Conservation (phyloP, 30 jellyfish, hydroid and myxozoan species). For the Aurelia aurita complex sp. Pacific region DNA sequence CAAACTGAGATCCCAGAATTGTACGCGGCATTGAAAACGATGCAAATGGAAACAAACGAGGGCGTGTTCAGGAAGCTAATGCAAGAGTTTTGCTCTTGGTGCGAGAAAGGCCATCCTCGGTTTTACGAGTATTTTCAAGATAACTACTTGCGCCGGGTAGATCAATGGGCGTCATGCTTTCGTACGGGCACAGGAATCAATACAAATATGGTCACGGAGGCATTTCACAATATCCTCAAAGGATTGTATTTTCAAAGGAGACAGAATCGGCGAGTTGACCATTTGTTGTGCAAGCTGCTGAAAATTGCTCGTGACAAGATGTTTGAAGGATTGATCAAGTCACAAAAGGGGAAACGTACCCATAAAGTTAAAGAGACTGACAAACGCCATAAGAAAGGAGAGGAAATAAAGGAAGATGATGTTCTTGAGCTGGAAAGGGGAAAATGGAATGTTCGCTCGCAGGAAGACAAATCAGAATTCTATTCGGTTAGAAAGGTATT, state of each 20-base stretch:
- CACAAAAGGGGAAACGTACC: slow-evolving; percentile 27
- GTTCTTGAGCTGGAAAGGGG: slow-evolving; percentile 10
- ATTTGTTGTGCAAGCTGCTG: slow-evolving; percentile 10
- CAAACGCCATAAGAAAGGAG: slow-evolving; percentile 28
- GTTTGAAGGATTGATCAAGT: slow-evolving; percentile 40
- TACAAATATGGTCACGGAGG: slow-evolving; percentile 25
- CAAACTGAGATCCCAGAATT: slow-evolving; percentile 34
- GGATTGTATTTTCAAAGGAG: background rate
- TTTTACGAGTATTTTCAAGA: slow-evolving; percentile 7
- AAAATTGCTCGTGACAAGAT: background rate
- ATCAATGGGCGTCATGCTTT: slow-evolving; percentile 42
- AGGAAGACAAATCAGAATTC: slow-evolving; percentile 19
- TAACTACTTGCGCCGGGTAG: slow-evolving; percentile 6
- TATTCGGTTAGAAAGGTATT: too few relatives aligned
- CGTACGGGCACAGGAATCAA: slow-evolving; percentile 25
- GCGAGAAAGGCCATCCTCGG: slow-evolving; percentile 13
- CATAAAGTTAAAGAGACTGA: slow-evolving; percentile 31
- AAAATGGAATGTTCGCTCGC: slow-evolving; percentile 13
- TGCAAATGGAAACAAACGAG: slow-evolving; percentile 32
- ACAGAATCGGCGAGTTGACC: background rate
- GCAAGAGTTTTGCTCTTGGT: slow-evolving; percentile 44
- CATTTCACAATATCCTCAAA: slow-evolving; percentile 2
- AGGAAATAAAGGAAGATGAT: slow-evolving; percentile 16
- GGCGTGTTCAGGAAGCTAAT: slow-evolving; percentile 19
- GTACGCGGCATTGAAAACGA: slow-evolving; percentile 34